These are phyloP conservation scores for Gadopsis bispinosus DNA, from an alignment of 2,797 vertebrate species.

Conservation along the genomic window DNA sequence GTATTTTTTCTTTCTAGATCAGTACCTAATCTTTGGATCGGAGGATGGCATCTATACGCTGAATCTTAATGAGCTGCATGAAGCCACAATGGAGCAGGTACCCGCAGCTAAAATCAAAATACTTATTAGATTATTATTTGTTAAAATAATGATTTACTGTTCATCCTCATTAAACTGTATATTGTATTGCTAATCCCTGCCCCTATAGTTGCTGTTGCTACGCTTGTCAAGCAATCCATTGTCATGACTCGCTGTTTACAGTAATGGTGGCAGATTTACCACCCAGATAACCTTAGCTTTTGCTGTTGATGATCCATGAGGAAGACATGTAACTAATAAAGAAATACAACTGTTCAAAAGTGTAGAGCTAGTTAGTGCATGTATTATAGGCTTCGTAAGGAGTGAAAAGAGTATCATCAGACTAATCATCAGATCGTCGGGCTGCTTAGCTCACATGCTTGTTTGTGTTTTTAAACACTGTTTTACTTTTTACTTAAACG, in stretches of 20 bases:
- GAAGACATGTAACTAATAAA: not conserved
- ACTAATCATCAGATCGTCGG: too few species aligned
- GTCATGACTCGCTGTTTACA: not conserved
- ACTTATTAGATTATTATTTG: not conserved
- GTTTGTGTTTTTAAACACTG: too few species aligned
- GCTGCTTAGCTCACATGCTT: too few species aligned
- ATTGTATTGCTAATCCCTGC: not conserved
- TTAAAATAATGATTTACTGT: not conserved
- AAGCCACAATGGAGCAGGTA: constrained; percentile 99
- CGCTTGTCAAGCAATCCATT: not conserved
- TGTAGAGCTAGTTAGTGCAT: too few species aligned
- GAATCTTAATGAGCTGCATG: constrained; percentile 97
- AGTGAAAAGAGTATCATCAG: too few species aligned
- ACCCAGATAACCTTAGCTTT: too few species aligned
- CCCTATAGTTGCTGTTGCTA: not conserved
- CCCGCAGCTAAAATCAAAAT: not conserved
- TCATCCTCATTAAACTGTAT: not conserved
- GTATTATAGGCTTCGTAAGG: too few species aligned
- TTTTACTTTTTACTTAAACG: too few species aligned
- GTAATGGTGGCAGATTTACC: too few species aligned
- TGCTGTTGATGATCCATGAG: too few species aligned
- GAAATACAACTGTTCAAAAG: not conserved
- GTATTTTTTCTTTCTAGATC: constrained; percentile 83
- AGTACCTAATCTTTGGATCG: constrained; percentile 98
- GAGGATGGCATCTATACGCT: constrained; percentile 98